Percentiles rank a stretch among this genome's conserved stretches.
Evolutionary conservation across 1,140 invertebrate species (phyloP).

Genomic region (Saccostrea cuccullata): DNA sequence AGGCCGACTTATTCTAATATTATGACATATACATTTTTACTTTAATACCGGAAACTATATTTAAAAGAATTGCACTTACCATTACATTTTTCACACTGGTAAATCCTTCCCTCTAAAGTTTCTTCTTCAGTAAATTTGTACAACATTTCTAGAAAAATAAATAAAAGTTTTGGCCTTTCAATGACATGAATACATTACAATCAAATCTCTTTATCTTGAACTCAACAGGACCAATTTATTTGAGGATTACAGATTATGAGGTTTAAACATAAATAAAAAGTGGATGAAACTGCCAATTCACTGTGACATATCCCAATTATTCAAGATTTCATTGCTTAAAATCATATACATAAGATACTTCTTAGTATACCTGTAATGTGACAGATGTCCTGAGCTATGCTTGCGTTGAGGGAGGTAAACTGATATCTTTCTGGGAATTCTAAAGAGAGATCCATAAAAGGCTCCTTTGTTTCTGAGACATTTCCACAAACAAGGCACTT

Average conservation of each 20-base stretch:
- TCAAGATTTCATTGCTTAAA: no score
- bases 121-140: slow-evolving; percentile 73
- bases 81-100: slow-evolving; percentile 75
- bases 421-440: slow-evolving; percentile 76
- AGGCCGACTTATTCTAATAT: no score
- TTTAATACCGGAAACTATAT: no score
- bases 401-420: slow-evolving; percentile 61
- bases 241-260: no score
- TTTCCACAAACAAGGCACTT: slow-evolving; percentile 70
- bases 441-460: slow-evolving; percentile 74
- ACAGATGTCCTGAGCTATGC: slow-evolving; percentile 67
- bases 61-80: slow-evolving; percentile 51
- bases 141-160: slow-evolving; percentile 70
- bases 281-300: no score
- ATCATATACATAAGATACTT: background rate
- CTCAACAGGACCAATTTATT: no score
- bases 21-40: no score
- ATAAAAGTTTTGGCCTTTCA: no score
- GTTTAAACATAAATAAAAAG: no score
- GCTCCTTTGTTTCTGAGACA: slow-evolving; percentile 67
- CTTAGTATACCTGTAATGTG: slow-evolving; percentile 66
- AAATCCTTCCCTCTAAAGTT: slow-evolving; percentile 72
- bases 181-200: no score
- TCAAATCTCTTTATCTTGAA: no score
- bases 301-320: no score